Evolutionary conservation across 2,888 invertebrate species (phyloP), one percentile per base, ranked within the genome.

Genomic region (Norana najaformis): DNA sequence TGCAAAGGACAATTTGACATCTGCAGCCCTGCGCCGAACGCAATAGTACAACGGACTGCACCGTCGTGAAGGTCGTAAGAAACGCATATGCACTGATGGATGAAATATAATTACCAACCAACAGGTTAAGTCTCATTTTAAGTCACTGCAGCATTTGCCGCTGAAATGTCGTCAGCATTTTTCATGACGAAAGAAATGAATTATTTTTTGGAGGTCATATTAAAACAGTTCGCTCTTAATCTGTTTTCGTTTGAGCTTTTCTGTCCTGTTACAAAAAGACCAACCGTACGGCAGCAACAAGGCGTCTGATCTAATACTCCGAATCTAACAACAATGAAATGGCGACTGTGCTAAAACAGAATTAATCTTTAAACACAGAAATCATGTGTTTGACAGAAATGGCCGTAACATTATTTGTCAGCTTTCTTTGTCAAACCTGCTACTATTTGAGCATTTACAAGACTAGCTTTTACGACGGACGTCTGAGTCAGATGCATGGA

Each of bases 1-100:
- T 95, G 91, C 1, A 89, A 30, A 69, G 30, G n/a, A n/a, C 47
- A 14, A 11, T 47, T 3, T 18, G 13, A 3, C 47, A 16, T 11
- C 18, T 18, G 14, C 13, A 3, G 16, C 47, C 18, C 47, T 47
- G 3, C 47, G 16, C 18, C 13, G 3, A 18, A 47, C 3, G 18
- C 47, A 14, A 14, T 13, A 18, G 16, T 2, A 47, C 47, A 3
- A 47, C 18, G 16, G 18, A 18, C 18, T 47, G 47, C n/a, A 41
- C 41, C 14, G 14, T 41, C 14, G n/a, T n/a, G n/a, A n/a, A 41
- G 39, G 14, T 39, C 39, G 14, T 39, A 3, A 20, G 3, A 69
- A n/a, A 8, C 69, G 30, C 23, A 6, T 41, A 16, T 41, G 41
- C 16, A 41, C 13, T 41, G 16, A 41, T 41, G 16, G 41, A 41